Evolutionary conservation across 2,888 invertebrate species (phyloP), one percentile per base, ranked within the genome.

Genomic region (Molanna angustata): DNA sequence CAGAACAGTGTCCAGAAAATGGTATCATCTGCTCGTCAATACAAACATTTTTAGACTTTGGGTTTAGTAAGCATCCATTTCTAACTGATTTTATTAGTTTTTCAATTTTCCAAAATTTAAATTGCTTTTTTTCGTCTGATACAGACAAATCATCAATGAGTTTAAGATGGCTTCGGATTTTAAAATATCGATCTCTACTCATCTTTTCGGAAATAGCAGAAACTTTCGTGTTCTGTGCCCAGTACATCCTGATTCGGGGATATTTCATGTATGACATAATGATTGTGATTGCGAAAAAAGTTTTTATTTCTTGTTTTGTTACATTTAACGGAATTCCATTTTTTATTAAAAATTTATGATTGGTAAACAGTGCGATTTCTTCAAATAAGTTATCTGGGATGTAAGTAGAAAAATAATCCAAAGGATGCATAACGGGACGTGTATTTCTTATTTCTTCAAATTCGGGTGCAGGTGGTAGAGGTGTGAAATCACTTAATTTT

Each of bases 1-100:
- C 16, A 4, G 7, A 7, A 18, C n/a, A 13, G n/a, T 6, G 6
- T 13, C 35, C 35, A 4, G 6, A 4, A 13, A 35, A 35, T 11
- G 35, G 35, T 39, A 39, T 39, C 39, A 39, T 39, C n/a, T 39
- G 39, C 18, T 39, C 39, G 14, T 39, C 39, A 6, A 39, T 17
- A 17, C 17, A 39, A 6, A 39, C 18, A 18, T 39, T 39, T 39
- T 39, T 14, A n/a, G n/a, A n/a, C n/a, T n/a, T n/a, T n/a, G 14
- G 39, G 18, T 39, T 18, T 4, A 39, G 39, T n/a, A 39, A 39
- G 14, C 39, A 39, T 17, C 39, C 39, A 17, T 18, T 39, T 17
- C 17, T 14, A 16, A 39, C 39, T 6, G 17, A 17, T 39, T 39
- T 14, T 39, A 17, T 14, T 4, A 35, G 14, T 35, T 6, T 6